Conservation (phyloP, 2,113 vertebrate genomes). For the Nymphicus hollandicus region DNA sequence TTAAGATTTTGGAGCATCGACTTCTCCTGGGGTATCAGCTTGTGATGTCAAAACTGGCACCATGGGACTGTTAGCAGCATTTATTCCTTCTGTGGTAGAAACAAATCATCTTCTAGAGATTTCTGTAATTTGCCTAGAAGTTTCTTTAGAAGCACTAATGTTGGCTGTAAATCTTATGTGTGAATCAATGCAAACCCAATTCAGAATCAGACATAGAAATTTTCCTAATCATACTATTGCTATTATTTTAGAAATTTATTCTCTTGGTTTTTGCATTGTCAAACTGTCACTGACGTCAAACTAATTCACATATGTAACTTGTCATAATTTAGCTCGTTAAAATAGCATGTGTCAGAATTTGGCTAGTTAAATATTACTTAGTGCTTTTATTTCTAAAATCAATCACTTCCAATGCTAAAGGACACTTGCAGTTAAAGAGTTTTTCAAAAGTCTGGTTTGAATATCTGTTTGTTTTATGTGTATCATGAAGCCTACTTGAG, state of each 20-base stretch:
- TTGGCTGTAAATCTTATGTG: background rate
- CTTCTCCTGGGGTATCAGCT: background rate
- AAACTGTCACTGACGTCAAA: background rate
- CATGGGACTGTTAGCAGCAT: background rate
- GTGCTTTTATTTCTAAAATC: background rate
- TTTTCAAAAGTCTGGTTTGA: background rate
- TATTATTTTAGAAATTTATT: background rate
- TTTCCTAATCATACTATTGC: background rate
- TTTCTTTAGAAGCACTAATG: background rate
- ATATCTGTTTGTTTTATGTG: background rate
- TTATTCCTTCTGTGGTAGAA: background rate
- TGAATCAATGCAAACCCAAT: background rate
- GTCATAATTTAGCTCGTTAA: background rate
- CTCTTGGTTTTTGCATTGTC: background rate
- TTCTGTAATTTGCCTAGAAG: background rate
- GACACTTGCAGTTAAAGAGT: background rate
- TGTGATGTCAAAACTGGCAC: background rate
- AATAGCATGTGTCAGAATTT: background rate
- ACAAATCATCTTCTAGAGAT: background rate
- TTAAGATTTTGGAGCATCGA: background rate
- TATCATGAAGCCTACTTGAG: background rate
- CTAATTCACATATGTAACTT: background rate
- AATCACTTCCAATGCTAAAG: background rate
- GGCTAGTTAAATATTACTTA: background rate
- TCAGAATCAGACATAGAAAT: background rate